Percentiles rank a stretch among this genome's conserved stretches.
Evolutionary conservation across 1,140 invertebrate genomes (phyloP).

Genomic region (Cyrtorhinus lividipennis): DNA sequence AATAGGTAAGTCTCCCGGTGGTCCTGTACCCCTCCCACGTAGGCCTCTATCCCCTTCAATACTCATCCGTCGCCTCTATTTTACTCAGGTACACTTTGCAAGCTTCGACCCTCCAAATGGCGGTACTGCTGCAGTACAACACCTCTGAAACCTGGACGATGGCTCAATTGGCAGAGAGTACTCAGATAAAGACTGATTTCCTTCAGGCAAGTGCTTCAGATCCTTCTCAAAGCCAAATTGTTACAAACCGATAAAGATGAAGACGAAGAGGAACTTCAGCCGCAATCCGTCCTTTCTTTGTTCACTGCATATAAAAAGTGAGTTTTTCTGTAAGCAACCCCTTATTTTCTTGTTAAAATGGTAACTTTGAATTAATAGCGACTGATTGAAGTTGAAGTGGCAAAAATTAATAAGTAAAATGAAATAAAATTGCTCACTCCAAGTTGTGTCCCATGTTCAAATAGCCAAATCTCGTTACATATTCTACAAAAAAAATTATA

Average conservation of each 20-base stretch:
- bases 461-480: neutral
- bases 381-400: too few relatives aligned
- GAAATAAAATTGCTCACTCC: neutral
- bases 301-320: constrained; percentile 82
- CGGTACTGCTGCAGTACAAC: constrained; percentile 93
- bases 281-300: constrained; percentile 59
- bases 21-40: too few relatives aligned
- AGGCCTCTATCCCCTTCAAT: constrained; percentile 18
- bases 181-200: constrained; percentile 76
- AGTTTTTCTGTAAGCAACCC: constrained; percentile 26
- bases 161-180: constrained; percentile 72
- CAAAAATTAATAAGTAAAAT: too few relatives aligned
- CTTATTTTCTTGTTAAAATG: too few relatives aligned
- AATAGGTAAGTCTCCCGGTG: constrained; percentile 36
- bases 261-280: constrained; percentile 57
- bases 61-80: too few relatives aligned
- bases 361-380: too few relatives aligned
- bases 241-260: constrained; percentile 42
- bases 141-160: constrained; percentile 68
- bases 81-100: constrained; percentile 60
- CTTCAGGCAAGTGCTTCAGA: constrained; percentile 62
- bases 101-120: constrained; percentile 98
- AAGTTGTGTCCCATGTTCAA: neutral
- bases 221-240: constrained; percentile 86
- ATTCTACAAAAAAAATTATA: neutral